Percentiles rank a stretch among this genome's conserved stretches.
These are phyloP conservation scores for Margarornis squamiger DNA, from an alignment of 2,797 vertebrate genomes.

Conservation along the genomic window DNA sequence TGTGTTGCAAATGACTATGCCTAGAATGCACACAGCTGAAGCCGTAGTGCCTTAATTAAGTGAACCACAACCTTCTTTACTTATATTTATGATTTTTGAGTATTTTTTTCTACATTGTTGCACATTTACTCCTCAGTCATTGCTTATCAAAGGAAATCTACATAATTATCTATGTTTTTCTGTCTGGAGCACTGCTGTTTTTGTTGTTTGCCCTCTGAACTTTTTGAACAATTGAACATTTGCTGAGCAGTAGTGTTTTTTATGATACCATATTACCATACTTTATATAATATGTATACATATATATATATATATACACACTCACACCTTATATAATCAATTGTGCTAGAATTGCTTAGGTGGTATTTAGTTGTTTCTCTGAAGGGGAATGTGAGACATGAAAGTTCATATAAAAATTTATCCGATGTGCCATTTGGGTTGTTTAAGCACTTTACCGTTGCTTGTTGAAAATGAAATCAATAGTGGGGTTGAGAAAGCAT, in stretches of 20 bases:
- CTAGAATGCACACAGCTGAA: neutral
- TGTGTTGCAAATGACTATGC: neutral
- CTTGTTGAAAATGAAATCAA: neutral
- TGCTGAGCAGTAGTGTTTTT: neutral
- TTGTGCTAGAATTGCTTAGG: neutral
- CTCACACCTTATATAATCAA: neutral
- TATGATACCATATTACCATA: neutral
- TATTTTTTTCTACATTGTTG: neutral
- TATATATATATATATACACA: neutral
- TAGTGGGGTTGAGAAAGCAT: neutral
- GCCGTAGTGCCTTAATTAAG: neutral
- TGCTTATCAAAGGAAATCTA: neutral
- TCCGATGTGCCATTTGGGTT: neutral
- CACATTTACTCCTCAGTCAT: neutral
- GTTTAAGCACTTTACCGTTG: neutral
- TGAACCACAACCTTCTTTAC: neutral
- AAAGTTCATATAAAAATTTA: neutral
- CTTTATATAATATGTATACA: neutral
- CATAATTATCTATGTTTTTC: neutral
- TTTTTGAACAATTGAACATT: neutral
- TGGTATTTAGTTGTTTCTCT: neutral
- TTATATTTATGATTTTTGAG: neutral
- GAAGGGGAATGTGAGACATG: neutral
- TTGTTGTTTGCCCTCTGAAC: neutral
- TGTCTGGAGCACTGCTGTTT: neutral